A percentile compares a stretch with the other conserved stretches of the same genome.
Conservation (phyloP, 2,888 invertebrate genomes). For the Ommatoiulus sabulosus region DNA sequence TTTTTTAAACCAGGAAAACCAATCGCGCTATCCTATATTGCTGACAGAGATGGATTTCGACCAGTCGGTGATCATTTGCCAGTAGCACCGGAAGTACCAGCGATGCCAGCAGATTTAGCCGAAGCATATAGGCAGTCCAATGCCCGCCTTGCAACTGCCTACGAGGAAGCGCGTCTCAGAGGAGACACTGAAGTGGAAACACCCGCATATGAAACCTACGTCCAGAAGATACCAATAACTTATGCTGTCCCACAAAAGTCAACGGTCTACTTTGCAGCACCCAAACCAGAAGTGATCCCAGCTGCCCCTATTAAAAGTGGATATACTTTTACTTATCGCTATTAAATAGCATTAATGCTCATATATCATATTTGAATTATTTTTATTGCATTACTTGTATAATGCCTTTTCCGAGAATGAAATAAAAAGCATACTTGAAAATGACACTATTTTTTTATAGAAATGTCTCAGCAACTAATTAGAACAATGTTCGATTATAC, state of each 20-base stretch:
- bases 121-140: constrained; percentile 78
- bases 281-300: too few species aligned
- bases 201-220: constrained; percentile 1
- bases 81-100: constrained; percentile 54
- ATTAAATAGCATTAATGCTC: background rate
- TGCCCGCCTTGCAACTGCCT: constrained; percentile 54
- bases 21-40: constrained; percentile 73
- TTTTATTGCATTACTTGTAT: background rate
- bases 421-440: background rate
- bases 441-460: background rate
- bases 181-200: constrained; percentile 13
- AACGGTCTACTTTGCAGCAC: background rate
- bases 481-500: too few species aligned
- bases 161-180: constrained; percentile 52
- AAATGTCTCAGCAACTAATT: background rate
- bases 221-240: background rate
- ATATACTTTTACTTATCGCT: background rate
- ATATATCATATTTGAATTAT: background rate
- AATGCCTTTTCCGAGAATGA: background rate
- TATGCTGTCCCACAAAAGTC: background rate
- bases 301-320: constrained; percentile 16
- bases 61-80: constrained; percentile 59
- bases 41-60: constrained; percentile 73
- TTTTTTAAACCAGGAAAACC: constrained; percentile 68
- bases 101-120: constrained; percentile 70